Conservation (phyloP, 53 echinoderm and acorn worm genomes). For the Echinarachnius parma region DNA sequence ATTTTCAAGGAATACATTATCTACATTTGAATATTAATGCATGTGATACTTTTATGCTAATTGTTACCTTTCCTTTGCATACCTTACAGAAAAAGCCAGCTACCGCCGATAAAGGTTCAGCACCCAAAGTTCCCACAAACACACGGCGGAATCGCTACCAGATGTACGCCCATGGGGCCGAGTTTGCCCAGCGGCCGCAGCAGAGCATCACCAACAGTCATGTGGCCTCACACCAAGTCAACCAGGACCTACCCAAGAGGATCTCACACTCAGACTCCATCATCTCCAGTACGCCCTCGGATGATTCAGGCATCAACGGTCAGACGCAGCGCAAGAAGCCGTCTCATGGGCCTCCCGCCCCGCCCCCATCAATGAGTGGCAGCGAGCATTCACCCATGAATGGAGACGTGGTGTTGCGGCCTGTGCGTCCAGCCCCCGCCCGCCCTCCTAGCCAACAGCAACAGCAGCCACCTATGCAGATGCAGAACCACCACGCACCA, state of each 20-base stretch:
- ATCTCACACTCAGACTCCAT: constrained; percentile 32
- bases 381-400: constrained; percentile 38
- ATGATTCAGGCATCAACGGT: constrained; percentile 43
- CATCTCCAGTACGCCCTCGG: constrained; percentile 27
- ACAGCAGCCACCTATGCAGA: constrained; percentile 12
- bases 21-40: too few species aligned
- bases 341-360: constrained; percentile 37
- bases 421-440: constrained; percentile 33
- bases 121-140: constrained; percentile 34
- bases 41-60: too few species aligned
- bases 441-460: constrained; percentile 47
- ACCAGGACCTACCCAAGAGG: constrained; percentile 15
- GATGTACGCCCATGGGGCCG: constrained; percentile 37
- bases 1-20: too few species aligned
- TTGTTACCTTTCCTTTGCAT: too few species aligned
- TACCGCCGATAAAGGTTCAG: constrained; percentile 17
- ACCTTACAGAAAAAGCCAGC: constrained; percentile 27
- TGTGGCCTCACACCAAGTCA: constrained; percentile 21
- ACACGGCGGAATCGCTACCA: constrained; percentile 24
- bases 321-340: constrained; percentile 28
- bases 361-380: constrained; percentile 29
- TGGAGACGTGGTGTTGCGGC: constrained; percentile 33
- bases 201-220: constrained; percentile 38
- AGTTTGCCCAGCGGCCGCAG: constrained; percentile 14
- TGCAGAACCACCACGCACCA: constrained; percentile 13